Evolutionary conservation across 2,888 invertebrate genomes (phyloP), one percentile per base, ranked within the genome.

Genomic region (Ormyrus thymus): DNA sequence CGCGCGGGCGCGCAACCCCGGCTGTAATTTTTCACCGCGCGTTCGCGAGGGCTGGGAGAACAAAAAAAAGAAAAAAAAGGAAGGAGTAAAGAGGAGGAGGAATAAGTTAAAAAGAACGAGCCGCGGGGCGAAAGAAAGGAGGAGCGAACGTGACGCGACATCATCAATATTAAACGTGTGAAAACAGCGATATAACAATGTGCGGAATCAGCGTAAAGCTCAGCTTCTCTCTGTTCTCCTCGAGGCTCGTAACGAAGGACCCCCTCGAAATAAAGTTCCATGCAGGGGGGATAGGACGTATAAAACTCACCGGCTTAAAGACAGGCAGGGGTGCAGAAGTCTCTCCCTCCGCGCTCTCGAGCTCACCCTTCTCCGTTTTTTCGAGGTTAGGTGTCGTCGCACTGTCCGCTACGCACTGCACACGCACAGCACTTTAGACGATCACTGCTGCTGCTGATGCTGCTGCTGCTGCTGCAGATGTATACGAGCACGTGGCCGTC

Each of bases 161-260:
- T 74, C 79, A 75, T 79, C 70, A 71, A 79, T 79, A 79, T 79
- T 79, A 75, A 79, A 75, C 79, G 73, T 71, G 79, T 66, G 74
- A 75, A 75, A 75, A 71, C 78, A 74, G 62, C 51, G 65, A 48
- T 65, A n/a, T 15, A 70, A 79, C 65, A 75, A 79, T 75, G 70
- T 55, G 79, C 75, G 70, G 75, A 79, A 79, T 79, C 79, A 79
- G 74, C 78, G 70, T 55, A 75, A 65, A 59, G 29, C 29, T n/a
- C 69, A 72, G 53, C 65, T 56, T 58, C 73, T 55, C 45, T 62
- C 66, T 13, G 9, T 45, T 43, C 45, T 10, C 8, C 45, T 13
- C 48, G 6, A 43, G 0, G 56, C 29, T 58, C 51, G n/a, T 64
- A 76, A 71, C 65, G 76, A 76, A 76, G 76, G 45, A 65, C 65